phyloP scores from a whole-genome alignment of 37 sponge, comb jelly and placozoan genomes.

The Chondrosia reniformis region DNA sequence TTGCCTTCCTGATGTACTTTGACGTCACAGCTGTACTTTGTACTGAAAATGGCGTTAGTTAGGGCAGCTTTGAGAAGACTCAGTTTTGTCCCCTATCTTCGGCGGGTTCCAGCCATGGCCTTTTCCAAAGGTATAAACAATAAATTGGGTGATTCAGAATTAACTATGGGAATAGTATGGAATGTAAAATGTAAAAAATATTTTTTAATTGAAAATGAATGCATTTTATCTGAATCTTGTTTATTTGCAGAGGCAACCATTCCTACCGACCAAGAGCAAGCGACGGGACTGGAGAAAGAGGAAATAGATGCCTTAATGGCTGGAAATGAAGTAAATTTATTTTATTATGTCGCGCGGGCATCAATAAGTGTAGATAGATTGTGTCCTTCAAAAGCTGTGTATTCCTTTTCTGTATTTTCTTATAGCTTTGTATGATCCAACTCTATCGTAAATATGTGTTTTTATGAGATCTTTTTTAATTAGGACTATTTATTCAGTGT shows the following conservation, averaged over 20 bases:
- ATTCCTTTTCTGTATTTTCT: neutral
- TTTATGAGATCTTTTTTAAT: neutral
- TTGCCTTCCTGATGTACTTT: neutral
- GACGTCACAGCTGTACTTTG: neutral
- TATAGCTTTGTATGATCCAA: neutral
- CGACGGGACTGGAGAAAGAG: conserved; percentile 84
- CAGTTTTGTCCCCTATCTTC: neutral
- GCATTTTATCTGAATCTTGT: no score
- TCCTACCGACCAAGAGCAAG: conserved; percentile 60
- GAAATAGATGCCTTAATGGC: conserved; percentile 81
- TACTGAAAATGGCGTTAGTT: conserved; percentile 14
- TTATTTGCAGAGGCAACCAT: conserved; percentile 19
- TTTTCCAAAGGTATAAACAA: neutral
- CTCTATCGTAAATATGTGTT: neutral
- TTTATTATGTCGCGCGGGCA: neutral
- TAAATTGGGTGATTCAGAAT: no score
- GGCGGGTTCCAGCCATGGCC: neutral
- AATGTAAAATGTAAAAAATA: no score
- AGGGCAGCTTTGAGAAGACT: conserved; percentile 18
- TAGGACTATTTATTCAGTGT: neutral
- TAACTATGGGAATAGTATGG: no score
- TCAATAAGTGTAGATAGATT: neutral
- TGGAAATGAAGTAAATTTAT: conserved; percentile 62
- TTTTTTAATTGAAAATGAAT: no score
- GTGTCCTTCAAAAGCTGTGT: neutral